Base-by-base conservation (phyloP, 2,113 vertebrate genomes). In the Osmerus mordax region DNA sequence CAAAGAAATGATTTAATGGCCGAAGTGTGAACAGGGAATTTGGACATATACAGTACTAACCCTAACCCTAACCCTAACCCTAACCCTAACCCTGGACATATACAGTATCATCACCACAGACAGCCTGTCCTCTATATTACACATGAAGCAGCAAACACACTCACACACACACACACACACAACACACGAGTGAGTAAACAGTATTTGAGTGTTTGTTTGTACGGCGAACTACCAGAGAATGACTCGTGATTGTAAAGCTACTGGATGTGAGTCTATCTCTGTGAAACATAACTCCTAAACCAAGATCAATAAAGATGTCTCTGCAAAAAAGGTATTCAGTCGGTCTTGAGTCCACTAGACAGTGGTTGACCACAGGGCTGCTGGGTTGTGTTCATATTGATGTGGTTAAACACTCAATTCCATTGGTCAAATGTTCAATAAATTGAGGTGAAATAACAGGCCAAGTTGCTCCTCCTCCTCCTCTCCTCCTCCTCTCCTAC, bases 251-350 rank as follows among this genome's bases (percentile, higher is more conserved):
- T 83, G 65, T 80, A 78, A 76, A 66, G 74, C 64, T 72, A 68
- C 72, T 52, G 52, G 58, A 78, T 70, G 69, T 56, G 64, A 58
- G 29, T 72, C 80, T 78, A 69, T 72, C 81, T 80, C 78, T 86
- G 73, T 75, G 80, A 81, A 85, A 85, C 87, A 84, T 84, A 85
- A 70, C 79, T 77, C 81, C 87, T 85, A 87, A 80, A 84, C 73
- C 78, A 77, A 89, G 87, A 91, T 92, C 90, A 80, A 92, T 92
- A 88, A 67, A 75, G 82, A 80, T 90, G 87, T 90, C 86, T 83
- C 82, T 80, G 75, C 75, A 74, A 88, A 87, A 74, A 67, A 87
- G 82, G 71, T 83, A 86, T 85, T 86, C 87, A 89, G 81, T 86
- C 86, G 88, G 81, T 85, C 84, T 78, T 36, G 32, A 36, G 32